These are phyloP conservation scores for Muscicapa adusta DNA, from an alignment of 2,113 vertebrate species.

Conservation along the genomic window DNA sequence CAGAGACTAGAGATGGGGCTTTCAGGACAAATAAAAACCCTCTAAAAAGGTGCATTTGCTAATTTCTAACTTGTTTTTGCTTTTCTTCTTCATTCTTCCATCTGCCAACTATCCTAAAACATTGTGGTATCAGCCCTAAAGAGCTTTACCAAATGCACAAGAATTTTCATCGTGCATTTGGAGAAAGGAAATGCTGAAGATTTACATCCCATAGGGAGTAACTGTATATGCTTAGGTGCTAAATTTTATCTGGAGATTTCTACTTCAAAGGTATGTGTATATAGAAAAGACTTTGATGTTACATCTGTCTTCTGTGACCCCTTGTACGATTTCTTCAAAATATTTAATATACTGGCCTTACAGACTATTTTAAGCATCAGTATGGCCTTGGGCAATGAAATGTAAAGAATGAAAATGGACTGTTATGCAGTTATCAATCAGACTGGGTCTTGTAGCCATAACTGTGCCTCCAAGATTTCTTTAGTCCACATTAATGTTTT, in stretches of 20 bases:
- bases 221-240: neutral
- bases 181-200: neutral
- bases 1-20: neutral
- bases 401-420: neutral
- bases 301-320: neutral
- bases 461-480: neutral
- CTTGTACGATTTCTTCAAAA: neutral
- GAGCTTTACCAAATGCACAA: neutral
- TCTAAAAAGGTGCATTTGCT: neutral
- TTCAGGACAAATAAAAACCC: neutral
- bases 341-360: neutral
- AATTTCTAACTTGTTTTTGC: neutral
- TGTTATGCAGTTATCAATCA: neutral
- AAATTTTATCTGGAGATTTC: neutral
- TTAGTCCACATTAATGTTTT: neutral
- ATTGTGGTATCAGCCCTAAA: neutral
- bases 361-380: neutral
- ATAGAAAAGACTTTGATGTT: neutral
- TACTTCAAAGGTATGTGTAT: neutral
- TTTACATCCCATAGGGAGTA: neutral
- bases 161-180: neutral
- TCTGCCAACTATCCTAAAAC: neutral
- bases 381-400: neutral
- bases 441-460: neutral
- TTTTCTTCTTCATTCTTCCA: neutral